phyloP scores from a whole-genome alignment of 2,888 invertebrate species.

The Nymphalis urticae region DNA sequence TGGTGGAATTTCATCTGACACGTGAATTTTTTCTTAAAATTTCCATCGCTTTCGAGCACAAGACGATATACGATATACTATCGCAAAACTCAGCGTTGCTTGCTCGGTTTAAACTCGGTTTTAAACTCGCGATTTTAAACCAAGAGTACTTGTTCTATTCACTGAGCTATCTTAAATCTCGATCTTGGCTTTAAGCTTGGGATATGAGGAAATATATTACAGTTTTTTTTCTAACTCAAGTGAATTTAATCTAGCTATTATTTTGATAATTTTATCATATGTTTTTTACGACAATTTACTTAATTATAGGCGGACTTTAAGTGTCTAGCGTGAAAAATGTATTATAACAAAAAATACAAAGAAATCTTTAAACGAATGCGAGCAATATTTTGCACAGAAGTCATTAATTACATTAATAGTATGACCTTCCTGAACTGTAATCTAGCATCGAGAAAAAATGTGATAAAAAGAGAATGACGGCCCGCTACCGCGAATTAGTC shows the following conservation, averaged over 20 bases:
- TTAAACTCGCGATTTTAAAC: too few species aligned
- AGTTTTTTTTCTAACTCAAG: neutral
- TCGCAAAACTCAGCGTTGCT: too few species aligned
- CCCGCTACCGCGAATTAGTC: slow-evolving; percentile 68
- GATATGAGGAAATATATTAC: too few species aligned
- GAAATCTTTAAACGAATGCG: slow-evolving; percentile 22
- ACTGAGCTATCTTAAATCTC: too few species aligned
- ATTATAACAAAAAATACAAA: slow-evolving; percentile 21
- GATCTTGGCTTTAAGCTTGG: too few species aligned
- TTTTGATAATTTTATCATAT: slow-evolving; percentile 2
- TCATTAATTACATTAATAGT: slow-evolving; percentile 52
- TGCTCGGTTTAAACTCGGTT: too few species aligned
- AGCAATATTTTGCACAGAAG: slow-evolving; percentile 25
- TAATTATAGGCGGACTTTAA: slow-evolving; percentile 10
- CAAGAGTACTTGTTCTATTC: too few species aligned
- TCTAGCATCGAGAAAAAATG: slow-evolving; percentile 60
- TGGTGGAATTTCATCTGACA: too few species aligned
- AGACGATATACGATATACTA: too few species aligned
- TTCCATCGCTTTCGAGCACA: too few species aligned
- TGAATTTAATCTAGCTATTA: neutral
- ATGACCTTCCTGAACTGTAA: slow-evolving; percentile 46
- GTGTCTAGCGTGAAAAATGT: slow-evolving; percentile 17
- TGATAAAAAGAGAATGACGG: slow-evolving; percentile 65
- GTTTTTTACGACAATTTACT: neutral
- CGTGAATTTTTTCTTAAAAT: too few species aligned